Evolutionary conservation across 1,140 invertebrate genomes (phyloP), one percentile per base, ranked within the genome.

Genomic region (Caenorhabditis brenneri): DNA sequence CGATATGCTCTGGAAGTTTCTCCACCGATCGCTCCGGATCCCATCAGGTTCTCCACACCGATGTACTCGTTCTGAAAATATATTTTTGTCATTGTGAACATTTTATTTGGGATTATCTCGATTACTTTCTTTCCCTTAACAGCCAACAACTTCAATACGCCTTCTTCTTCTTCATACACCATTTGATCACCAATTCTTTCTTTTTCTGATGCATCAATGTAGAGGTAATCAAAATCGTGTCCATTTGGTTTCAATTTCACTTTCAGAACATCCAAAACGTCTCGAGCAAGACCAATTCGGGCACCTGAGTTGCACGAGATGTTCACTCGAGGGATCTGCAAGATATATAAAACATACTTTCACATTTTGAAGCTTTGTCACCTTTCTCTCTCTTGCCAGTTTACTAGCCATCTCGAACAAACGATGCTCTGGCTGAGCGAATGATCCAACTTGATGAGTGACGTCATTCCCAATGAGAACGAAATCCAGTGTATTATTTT

Each of bases 391-490:
- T 42, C 97, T 92, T 0, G 97, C 94, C 86, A 95, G 93, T 91
- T 98, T 95, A 0, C 96, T 97, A 0, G 97, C 97, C 91, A 79
- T 36, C 91, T 87, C 94, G 89, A 96, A 99, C 0, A 99, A 93
- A 51, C 95, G 91, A 92, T 99, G 97, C 92, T 99, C 98, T 86
- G 94, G 93, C 0, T 95, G 95, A 31, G 96, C 96, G 92, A 99
- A 99, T 0, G 97, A 98, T n/a, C 97, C 98, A 89, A 98, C 96
- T 83, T 95, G 92, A 91, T 94, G 93, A 0, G 98, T 99, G 42
- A 99, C 94, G 91, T 99, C 98, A 91, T 99, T 99, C 4, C 96
- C 94, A 86, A 99, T 99, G 0, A 99, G 93, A 88, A 99, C 95
- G 1, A 99, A 74, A 12, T 74, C 65, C n/a, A 9, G 53, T 12